Evolutionary conservation across 1,140 invertebrate species (phyloP).

Genomic region (Homarus americanus): DNA sequence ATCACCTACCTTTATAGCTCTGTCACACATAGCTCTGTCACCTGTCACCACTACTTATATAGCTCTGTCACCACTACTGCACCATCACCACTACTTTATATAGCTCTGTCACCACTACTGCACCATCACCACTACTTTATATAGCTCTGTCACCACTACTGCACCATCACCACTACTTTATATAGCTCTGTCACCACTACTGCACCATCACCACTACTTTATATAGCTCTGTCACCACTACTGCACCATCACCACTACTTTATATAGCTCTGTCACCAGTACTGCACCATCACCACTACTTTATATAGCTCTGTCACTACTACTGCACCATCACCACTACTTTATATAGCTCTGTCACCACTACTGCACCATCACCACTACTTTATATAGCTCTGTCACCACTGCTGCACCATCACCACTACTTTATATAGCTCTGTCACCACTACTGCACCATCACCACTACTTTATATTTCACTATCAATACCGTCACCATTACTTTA

Average conservation of each 20-base stretch:
- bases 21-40: too few species aligned
- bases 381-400: too few species aligned
- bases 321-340: not conserved
- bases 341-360: not conserved
- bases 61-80: too few species aligned
- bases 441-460: not conserved
- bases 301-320: not conserved
- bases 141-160: not conserved
- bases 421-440: not conserved
- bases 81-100: not conserved
- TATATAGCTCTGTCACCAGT: not conserved
- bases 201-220: not conserved
- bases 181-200: conserved; percentile 21
- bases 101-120: not conserved
- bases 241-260: not conserved
- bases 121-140: not conserved
- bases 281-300: not conserved
- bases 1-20: not conserved
- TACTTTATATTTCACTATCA: not conserved
- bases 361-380: not conserved
- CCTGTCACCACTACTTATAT: too few species aligned
- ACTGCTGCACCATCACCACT: not conserved
- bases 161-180: conserved; percentile 1
- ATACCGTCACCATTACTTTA: not conserved
- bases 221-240: not conserved